These are phyloP conservation scores for Ceratina australensis DNA, from an alignment of 1,140 invertebrate species.

Conservation along the genomic window DNA sequence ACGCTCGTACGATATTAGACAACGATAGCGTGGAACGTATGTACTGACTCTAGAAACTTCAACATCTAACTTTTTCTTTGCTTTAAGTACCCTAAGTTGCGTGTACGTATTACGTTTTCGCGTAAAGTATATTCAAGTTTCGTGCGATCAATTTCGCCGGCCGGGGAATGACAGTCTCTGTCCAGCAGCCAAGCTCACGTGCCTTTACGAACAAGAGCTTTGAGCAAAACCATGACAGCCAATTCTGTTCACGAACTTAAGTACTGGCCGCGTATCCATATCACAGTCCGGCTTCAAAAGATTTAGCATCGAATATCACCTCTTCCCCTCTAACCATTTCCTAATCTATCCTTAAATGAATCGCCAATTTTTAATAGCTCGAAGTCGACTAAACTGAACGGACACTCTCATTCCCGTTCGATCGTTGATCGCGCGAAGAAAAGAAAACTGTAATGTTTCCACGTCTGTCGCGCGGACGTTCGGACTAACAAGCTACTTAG, in stretches of 20 bases:
- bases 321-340: not conserved
- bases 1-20: slow-evolving; percentile 65
- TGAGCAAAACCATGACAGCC: slow-evolving; percentile 40
- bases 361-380: slow-evolving; percentile 6
- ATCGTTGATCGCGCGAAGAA: not conserved
- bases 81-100: slow-evolving; percentile 66
- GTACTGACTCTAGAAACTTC: slow-evolving; percentile 57
- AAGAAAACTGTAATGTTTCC: slow-evolving; percentile 22
- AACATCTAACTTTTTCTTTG: slow-evolving; percentile 60
- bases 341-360: not conserved
- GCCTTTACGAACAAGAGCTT: not conserved
- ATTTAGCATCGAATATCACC: not conserved
- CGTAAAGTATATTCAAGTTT: slow-evolving; percentile 33
- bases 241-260: slow-evolving; percentile 37
- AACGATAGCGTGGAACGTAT: slow-evolving; percentile 61
- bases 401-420: slow-evolving; percentile 3
- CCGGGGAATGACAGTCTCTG: slow-evolving; percentile 36
- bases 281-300: slow-evolving; percentile 45
- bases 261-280: slow-evolving; percentile 56
- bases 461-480: slow-evolving; percentile 8
- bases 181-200: slow-evolving; percentile 38
- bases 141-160: slow-evolving; percentile 15
- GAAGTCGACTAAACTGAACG: slow-evolving; percentile 15
- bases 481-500: slow-evolving; percentile 32
- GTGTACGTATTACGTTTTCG: slow-evolving; percentile 40